phyloP scores from a whole-genome alignment of 1,140 invertebrate species.

The Papilio aristodemus region DNA sequence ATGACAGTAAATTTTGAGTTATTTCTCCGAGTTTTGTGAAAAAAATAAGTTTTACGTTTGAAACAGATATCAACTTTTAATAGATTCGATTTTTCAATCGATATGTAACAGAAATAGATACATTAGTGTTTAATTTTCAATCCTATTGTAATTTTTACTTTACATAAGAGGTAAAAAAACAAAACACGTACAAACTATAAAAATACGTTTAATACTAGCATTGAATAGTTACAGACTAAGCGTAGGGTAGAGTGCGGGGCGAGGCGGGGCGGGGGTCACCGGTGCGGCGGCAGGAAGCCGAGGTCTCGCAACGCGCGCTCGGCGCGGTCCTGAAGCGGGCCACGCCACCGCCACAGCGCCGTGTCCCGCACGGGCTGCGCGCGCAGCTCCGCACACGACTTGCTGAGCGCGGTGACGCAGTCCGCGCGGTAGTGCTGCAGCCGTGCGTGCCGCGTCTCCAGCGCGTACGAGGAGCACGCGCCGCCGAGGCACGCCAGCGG shows the following conservation, averaged over 20 bases:
- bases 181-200: slow-evolving; percentile 51
- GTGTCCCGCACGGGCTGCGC: slow-evolving; percentile 91
- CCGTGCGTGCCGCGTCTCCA: slow-evolving; percentile 91
- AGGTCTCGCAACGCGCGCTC: slow-evolving; percentile 86
- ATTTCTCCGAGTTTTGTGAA: no score
- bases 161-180: slow-evolving; percentile 28
- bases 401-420: slow-evolving; percentile 94
- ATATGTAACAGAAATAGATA: no score
- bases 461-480: slow-evolving; percentile 91
- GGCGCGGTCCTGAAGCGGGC: slow-evolving; percentile 85
- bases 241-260: slow-evolving; percentile 36
- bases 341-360: slow-evolving; percentile 93
- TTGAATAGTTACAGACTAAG: slow-evolving; percentile 52
- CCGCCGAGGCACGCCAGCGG: slow-evolving; percentile 93
- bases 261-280: slow-evolving; percentile 47
- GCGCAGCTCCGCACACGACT: slow-evolving; percentile 90
- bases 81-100: no score
- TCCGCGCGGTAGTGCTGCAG: slow-evolving; percentile 96
- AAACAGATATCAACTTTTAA: no score
- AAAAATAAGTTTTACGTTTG: no score
- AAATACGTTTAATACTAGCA: slow-evolving; percentile 65
- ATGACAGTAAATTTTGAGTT: no score
- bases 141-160: no score
- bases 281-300: slow-evolving; percentile 84
- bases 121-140: no score